phyloP scores from a whole-genome alignment of 2,797 vertebrate species.

The Karalla daura region DNA sequence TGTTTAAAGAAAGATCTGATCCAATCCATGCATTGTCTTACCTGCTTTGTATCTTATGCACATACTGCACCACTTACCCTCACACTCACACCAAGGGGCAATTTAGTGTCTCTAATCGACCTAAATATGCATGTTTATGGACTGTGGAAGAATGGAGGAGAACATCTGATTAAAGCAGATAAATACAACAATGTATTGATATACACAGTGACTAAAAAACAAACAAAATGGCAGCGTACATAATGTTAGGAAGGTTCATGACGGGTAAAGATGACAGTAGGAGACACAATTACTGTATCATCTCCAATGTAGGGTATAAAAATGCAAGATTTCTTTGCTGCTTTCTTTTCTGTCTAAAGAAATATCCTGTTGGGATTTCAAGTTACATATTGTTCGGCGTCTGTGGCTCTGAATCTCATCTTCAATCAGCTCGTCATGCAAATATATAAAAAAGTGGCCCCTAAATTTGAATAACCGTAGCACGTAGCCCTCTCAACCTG shows the following conservation, averaged over 20 bases:
- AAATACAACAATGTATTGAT: not conserved
- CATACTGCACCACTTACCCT: no score
- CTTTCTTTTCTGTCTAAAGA: not conserved
- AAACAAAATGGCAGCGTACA: slow-evolving; percentile 5
- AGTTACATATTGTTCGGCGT: not conserved
- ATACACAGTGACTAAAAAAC: not conserved
- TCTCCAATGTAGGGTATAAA: not conserved
- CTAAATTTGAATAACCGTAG: slow-evolving; percentile 71
- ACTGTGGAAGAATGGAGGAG: not conserved
- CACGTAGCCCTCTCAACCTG: slow-evolving; percentile 64
- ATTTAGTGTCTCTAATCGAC: no score
- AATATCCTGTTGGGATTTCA: not conserved
- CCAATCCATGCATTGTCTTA: no score
- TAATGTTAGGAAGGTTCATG: slow-evolving; percentile 26
- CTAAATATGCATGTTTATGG: no score
- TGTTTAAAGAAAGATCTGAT: no score
- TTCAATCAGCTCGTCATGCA: slow-evolving; percentile 28
- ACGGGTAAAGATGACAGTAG: slow-evolving; percentile 49
- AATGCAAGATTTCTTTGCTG: not conserved
- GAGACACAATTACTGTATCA: no score
- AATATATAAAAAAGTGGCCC: slow-evolving; percentile 29
- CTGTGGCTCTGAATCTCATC: slow-evolving; percentile 13
- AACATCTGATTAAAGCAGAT: not conserved
- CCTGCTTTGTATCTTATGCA: no score
- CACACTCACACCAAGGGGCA: no score